Conservation (phyloP, 2,888 invertebrate species). For the Pimpla rufipes region DNA sequence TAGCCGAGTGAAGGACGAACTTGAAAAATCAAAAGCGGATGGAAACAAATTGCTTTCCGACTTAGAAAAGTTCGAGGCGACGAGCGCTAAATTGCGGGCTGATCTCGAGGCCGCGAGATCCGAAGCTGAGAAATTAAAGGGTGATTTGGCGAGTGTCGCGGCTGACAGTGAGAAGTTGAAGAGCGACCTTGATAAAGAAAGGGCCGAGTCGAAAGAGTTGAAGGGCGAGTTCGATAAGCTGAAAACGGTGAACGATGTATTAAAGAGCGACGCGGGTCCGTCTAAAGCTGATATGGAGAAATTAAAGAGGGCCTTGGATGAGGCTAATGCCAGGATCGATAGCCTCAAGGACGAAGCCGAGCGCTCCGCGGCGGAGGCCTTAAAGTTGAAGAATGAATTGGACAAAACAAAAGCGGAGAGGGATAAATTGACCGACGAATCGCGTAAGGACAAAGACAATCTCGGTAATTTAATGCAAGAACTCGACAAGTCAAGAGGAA, state of each 20-base stretch:
- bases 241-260: slow-evolving; percentile 48
- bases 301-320: slow-evolving; percentile 29
- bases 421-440: slow-evolving; percentile 58
- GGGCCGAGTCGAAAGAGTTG: slow-evolving; percentile 64
- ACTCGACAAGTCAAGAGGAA: background rate
- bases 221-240: slow-evolving; percentile 48
- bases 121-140: slow-evolving; percentile 61
- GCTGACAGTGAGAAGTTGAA: slow-evolving; percentile 42
- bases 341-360: slow-evolving; percentile 21
- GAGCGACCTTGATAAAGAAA: slow-evolving; percentile 53
- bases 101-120: slow-evolving; percentile 58
- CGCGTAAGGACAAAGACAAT: slow-evolving; percentile 10
- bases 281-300: slow-evolving; percentile 32
- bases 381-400: slow-evolving; percentile 38
- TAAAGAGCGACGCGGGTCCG: slow-evolving; percentile 44
- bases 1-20: slow-evolving; percentile 54
- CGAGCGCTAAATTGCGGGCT: slow-evolving; percentile 37
- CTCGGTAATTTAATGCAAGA: background rate
- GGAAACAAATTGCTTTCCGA: slow-evolving; percentile 62
- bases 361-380: background rate
- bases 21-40: slow-evolving; percentile 64
- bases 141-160: slow-evolving; percentile 52
- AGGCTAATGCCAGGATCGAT: slow-evolving; percentile 8
- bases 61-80: slow-evolving; percentile 53
- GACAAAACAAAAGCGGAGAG: slow-evolving; percentile 57